phyloP scores from a whole-genome alignment of 2,113 vertebrate species.

The Leucosticte australis region DNA sequence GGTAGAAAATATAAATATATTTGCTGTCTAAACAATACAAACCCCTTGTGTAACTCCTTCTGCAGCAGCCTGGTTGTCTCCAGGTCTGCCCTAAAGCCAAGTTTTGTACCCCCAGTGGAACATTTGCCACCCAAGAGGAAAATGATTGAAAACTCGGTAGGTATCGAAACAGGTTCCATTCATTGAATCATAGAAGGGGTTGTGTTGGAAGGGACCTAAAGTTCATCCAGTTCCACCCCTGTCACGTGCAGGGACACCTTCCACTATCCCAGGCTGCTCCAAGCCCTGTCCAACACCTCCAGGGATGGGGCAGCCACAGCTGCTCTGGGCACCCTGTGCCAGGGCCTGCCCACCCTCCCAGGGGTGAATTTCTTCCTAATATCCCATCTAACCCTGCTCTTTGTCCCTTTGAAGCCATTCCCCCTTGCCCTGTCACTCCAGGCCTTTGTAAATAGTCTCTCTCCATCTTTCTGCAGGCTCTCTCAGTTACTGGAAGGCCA shows the following conservation, averaged over 20 bases:
- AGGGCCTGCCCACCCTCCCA: fast-evolving
- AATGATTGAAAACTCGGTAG: background rate
- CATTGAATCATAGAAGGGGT: background rate
- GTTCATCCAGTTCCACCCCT: background rate
- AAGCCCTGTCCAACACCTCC: fast-evolving
- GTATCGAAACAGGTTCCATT: background rate
- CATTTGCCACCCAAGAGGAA: background rate
- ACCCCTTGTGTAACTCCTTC: background rate
- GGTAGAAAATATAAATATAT: background rate
- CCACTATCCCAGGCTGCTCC: background rate
- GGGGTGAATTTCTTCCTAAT: background rate
- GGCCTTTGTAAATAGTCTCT: background rate
- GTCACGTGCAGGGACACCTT: background rate
- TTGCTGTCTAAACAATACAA: background rate
- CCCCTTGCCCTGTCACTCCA: background rate
- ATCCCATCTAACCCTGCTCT: too few relatives aligned
- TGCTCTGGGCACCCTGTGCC: background rate
- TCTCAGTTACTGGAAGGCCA: background rate
- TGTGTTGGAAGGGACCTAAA: background rate
- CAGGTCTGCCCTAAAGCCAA: background rate
- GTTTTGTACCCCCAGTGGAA: background rate
- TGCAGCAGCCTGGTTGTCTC: background rate
- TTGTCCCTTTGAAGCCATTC: background rate
- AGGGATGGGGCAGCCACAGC: background rate
- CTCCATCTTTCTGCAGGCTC: background rate